These are phyloP conservation scores for Poeciliopsis retropinna DNA, from an alignment of 2,113 vertebrate species.

Conservation along the genomic window DNA sequence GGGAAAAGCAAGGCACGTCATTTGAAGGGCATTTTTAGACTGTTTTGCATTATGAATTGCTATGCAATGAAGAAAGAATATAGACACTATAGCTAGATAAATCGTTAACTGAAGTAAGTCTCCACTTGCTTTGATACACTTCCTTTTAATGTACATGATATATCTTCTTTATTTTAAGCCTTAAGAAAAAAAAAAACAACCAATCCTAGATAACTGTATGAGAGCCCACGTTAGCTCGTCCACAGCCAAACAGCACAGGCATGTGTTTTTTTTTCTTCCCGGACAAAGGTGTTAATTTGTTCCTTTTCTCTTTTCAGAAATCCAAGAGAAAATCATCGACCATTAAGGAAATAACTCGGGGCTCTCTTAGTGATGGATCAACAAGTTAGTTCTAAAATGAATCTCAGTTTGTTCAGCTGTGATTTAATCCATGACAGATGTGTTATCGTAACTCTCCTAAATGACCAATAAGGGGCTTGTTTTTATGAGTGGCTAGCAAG, in stretches of 20 bases:
- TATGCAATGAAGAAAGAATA: too few relatives aligned
- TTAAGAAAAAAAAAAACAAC: background rate
- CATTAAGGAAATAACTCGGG: slow-evolving; percentile 3
- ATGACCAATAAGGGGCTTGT: background rate
- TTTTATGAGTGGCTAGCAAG: background rate
- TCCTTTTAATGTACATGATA: too few relatives aligned
- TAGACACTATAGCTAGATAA: too few relatives aligned
- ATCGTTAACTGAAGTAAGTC: too few relatives aligned
- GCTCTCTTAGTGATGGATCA: slow-evolving; percentile 33
- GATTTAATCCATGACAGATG: too few relatives aligned
- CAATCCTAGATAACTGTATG: background rate
- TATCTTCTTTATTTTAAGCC: background rate
- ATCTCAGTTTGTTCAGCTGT: background rate
- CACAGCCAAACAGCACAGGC: background rate
- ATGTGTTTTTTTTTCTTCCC: background rate
- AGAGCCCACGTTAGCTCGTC: background rate
- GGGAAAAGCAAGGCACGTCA: too few relatives aligned
- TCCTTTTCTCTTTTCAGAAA: slow-evolving; percentile 33
- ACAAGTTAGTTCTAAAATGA: slow-evolving; percentile 44
- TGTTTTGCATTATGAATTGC: too few relatives aligned
- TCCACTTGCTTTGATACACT: too few relatives aligned
- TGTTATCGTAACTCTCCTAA: background rate
- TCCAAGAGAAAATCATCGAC: slow-evolving; percentile 18
- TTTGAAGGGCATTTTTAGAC: too few relatives aligned
- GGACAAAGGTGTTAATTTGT: slow-evolving; percentile 2